A percentile compares a stretch with the other conserved stretches of the same genome.
These are phyloP conservation scores for Tachyglossus aculeatus DNA, from an alignment of 2,797 vertebrate genomes.

Conservation along the genomic window DNA sequence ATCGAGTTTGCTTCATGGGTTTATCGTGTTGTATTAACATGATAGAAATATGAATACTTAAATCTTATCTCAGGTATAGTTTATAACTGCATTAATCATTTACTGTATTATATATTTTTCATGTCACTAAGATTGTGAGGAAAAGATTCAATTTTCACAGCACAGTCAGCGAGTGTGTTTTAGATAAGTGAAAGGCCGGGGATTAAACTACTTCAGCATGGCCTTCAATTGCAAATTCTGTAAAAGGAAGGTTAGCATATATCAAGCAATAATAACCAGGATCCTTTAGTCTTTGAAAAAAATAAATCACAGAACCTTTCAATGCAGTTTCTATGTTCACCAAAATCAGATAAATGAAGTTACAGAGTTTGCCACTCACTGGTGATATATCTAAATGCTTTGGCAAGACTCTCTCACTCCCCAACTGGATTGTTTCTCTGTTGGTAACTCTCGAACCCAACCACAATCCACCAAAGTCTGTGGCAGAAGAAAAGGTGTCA, in stretches of 20 bases:
- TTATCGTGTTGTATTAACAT: constrained; percentile 95
- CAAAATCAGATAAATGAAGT: constrained; percentile 71
- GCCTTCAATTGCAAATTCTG: constrained; percentile 69
- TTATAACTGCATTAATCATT: constrained; percentile 98
- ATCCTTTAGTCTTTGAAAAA: constrained; percentile 50
- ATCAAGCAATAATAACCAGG: constrained; percentile 67
- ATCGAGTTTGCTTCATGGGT: constrained; percentile 82
- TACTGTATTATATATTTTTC: constrained; percentile 93
- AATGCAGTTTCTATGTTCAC: constrained; percentile 61
- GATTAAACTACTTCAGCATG: constrained; percentile 71
- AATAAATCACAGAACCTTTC: constrained; percentile 59
- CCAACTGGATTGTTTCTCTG: constrained; percentile 11
- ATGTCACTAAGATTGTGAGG: constrained; percentile 84
- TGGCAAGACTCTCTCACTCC: background rate
- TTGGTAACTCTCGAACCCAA: background rate
- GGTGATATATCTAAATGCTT: constrained; percentile 48
- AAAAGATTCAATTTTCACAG: constrained; percentile 85
- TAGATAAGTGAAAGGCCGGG: constrained; percentile 80
- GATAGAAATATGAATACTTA: constrained; percentile 95
- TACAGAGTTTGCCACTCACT: constrained; percentile 59
- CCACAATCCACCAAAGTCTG: fast-evolving
- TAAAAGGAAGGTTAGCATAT: constrained; percentile 69
- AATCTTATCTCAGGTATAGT: constrained; percentile 94
- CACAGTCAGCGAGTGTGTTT: constrained; percentile 77
- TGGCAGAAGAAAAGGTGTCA: fast-evolving